Base-by-base conservation (phyloP, 1,140 invertebrate genomes). In the Melanaphis sacchari region DNA sequence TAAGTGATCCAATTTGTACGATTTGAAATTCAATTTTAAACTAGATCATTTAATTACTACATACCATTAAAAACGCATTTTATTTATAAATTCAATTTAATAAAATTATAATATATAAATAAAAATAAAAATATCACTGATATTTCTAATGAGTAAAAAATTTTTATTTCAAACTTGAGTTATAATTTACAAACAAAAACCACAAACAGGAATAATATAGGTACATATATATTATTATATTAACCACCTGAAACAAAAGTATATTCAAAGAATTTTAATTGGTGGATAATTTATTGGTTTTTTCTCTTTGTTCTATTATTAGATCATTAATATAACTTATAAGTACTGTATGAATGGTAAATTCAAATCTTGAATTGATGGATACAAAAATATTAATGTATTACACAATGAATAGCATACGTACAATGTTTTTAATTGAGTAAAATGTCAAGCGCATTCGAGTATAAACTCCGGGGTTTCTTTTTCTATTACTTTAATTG, bases 381-480 rank as follows among this genome's bases (percentile, higher is more conserved):
- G 31, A 66, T 66, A n/a, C 31, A 66, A 66, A 66, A 66, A 66
- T 66, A 66, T 66, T 66, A 66, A 31, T n/a, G n/a, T 66, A 66
- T 84, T 26, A 31, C 24, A 84, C 22, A 84, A 84, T 40, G 36
- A 84, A 84, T 84, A 84, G 38, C 22, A 9, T 24, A 40, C 22
- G 24, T 24, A 40, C 4, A 26, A 9, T 0, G 2, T 26, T 46
- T 87, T 87, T 87, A 87, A 87, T 87, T 87, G 85, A 87, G 36
- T 46, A 87, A 82, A 87, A 87, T 46, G 41, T 87, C 85, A 87
- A 87, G 85, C 36, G 41, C 31, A 22, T 43, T 87, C 38, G 46
- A 43, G 41, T 43, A 87, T 43, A 87, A 87, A 22, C 21, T 41
- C 24, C 24, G 8, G 26, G 15, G 40, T 85, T 85, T 43, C 40